Evolutionary conservation across 2,888 invertebrate genomes (phyloP).

Genomic region (Limenitis arthemis): DNA sequence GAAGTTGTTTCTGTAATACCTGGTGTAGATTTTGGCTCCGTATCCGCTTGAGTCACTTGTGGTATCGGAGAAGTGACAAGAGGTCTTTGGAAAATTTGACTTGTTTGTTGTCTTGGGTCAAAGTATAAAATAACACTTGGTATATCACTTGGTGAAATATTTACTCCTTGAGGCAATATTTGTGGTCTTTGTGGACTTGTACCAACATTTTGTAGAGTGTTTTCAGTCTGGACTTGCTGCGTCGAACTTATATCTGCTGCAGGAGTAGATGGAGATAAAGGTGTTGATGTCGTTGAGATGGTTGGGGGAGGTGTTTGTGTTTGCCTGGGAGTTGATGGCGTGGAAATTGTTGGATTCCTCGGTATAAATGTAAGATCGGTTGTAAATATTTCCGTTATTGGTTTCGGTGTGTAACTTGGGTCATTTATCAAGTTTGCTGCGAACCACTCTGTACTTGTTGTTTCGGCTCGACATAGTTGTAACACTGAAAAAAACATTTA

Average conservation of each 20-base stretch:
- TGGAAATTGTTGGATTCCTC: conserved; percentile 41
- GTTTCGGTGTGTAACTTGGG: conserved; percentile 48
- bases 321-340: conserved; percentile 8
- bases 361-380: conserved; percentile 44
- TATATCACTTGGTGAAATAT: conserved; percentile 7
- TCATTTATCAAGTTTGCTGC: conserved; percentile 58
- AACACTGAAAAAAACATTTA: conserved; percentile 46
- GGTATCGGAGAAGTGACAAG: conserved; percentile 5
- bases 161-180: conserved; percentile 13
- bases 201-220: conserved; percentile 4
- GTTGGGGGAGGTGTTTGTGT: conserved; percentile 12
- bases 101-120: conserved; percentile 12
- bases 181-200: conserved; percentile 16
- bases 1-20: conserved; percentile 2
- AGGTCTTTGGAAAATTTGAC: conserved; percentile 5
- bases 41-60: background rate
- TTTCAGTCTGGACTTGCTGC: conserved; percentile 3
- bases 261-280: conserved; percentile 8
- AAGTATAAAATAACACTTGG: conserved; percentile 12
- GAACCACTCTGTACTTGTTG: conserved; percentile 52
- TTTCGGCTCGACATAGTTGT: conserved; percentile 59
- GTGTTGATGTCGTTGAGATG: conserved; percentile 10
- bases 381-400: conserved; percentile 56
- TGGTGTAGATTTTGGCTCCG: background rate
- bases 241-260: background rate